Conservation (phyloP, 2,113 vertebrate genomes). For the Callopanchax toddi region DNA sequence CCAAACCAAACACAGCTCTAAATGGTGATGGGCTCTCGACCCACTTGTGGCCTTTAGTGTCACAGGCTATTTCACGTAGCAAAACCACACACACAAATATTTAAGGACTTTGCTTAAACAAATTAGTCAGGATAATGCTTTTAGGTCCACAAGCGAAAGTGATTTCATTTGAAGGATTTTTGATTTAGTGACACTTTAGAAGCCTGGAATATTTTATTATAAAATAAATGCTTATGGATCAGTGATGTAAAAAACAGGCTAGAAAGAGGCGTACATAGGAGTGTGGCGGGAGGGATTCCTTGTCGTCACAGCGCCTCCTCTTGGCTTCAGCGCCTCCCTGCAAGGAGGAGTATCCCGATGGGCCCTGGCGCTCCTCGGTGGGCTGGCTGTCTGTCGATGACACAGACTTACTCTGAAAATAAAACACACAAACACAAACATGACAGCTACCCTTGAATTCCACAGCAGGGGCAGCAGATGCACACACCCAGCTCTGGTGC, state of each 20-base stretch:
- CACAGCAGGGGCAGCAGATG: constrained; percentile 2
- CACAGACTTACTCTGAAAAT: constrained; percentile 80
- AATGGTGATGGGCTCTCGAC: constrained; percentile 38
- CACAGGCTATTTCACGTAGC: constrained; percentile 17
- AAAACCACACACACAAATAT: neutral
- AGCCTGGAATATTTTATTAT: no score
- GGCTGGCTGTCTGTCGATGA: constrained; percentile 84
- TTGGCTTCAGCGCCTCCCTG: constrained; percentile 83
- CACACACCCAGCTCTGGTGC: neutral
- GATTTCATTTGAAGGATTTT: neutral
- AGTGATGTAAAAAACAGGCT: no score
- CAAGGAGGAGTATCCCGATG: constrained; percentile 84
- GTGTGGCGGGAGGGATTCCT: constrained; percentile 83
- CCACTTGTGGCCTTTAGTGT: constrained; percentile 37
- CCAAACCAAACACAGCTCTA: constrained; percentile 60
- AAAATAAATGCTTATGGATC: no score
- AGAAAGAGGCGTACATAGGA: constrained; percentile 80
- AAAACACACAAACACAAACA: constrained; percentile 9
- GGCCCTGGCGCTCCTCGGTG: constrained; percentile 84
- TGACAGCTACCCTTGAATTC: neutral
- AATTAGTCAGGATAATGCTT: neutral
- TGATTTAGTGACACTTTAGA: neutral
- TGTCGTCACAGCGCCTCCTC: constrained; percentile 91
- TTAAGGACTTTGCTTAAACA: neutral
- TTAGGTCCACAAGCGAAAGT: neutral